Base-by-base conservation (phyloP, 2,888 invertebrate genomes). In the Alloplasta piceator region DNA sequence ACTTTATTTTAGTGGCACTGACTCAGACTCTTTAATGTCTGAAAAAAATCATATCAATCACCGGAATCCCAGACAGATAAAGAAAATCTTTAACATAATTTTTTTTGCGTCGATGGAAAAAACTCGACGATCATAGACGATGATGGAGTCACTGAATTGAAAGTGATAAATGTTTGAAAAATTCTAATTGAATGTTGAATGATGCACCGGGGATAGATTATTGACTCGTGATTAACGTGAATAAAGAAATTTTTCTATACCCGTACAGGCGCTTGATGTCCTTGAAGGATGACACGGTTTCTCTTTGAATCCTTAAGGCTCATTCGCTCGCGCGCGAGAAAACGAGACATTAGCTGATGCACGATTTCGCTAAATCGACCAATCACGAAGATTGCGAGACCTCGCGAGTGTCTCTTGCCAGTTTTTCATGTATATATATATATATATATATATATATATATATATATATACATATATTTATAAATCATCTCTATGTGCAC, bases 271-370 rank as follows among this genome's bases (percentile, higher is more conserved):
- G 55, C 61, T 71, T 48, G 81, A 63, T 78, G 78, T 83, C 83
- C 83, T 81, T 84, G 80, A 77, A 58, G 78, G 84, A 78, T 83
- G 84, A 84, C 82, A 84, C 83, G 76, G 82, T 80, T 83, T 83
- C 79, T 84, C 80, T 81, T 16, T 12, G 55, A 71, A 55, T 70
- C 77, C 77, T 70, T 66, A 68, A 70, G 74, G 74, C 77, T 78
- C 60, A 70, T 60, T 70, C 60, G 66, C 46, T 63, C 52, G 48
- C 7, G n/a, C 10, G 48, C 10, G 9, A 48, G 46, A 71, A 55
- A 71, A 71, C 14, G 14, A 67, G 71, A 82, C 76, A 61, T 80
- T 74, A 77, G 70, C 70, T 60, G 60, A 52, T 60, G 66, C 74
- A 78, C 78, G 81, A 78, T 81, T 78, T 76, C 63, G 78, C 78